Percentiles rank a stretch among this genome's conserved stretches.
Evolutionary conservation across 2,888 invertebrate genomes (phyloP).

Genomic region (Odontocerum albicorne): DNA sequence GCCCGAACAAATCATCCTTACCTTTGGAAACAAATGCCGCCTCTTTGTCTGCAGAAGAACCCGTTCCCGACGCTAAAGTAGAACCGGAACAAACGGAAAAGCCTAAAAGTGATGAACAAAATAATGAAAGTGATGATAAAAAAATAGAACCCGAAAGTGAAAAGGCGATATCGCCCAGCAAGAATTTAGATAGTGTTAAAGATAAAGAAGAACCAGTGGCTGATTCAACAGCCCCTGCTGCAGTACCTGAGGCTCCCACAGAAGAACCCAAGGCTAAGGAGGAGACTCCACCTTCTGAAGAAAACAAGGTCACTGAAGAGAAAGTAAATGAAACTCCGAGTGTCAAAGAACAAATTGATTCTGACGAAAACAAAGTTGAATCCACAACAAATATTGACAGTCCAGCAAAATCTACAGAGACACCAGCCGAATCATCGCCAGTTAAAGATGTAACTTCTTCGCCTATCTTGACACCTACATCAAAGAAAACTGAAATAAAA

Average conservation of each 20-base stretch:
- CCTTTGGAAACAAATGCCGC: background rate
- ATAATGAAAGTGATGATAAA: background rate
- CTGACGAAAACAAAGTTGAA: constrained; percentile 7
- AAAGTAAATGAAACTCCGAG: background rate
- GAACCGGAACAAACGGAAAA: background rate
- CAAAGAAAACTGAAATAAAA: constrained; percentile 45
- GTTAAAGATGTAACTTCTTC: constrained; percentile 8
- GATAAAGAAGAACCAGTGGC: constrained; percentile 1
- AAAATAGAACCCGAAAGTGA: background rate
- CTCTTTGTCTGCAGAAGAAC: background rate
- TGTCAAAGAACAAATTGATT: background rate
- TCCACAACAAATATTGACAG: background rate
- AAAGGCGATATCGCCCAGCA: too few relatives aligned
- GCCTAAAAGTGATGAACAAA: background rate
- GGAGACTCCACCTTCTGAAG: background rate
- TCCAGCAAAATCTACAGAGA: constrained; percentile 7
- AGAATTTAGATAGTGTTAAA: background rate
- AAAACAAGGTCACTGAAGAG: background rate
- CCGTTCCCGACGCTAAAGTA: background rate
- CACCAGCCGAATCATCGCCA: constrained; percentile 6
- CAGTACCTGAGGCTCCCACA: background rate
- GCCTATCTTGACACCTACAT: constrained; percentile 28
- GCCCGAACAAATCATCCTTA: constrained; percentile 1
- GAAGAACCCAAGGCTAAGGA: background rate
- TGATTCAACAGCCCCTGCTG: background rate